phyloP scores from a whole-genome alignment of 64 coral and sea anemone genomes.

The Astreopora myriophthalma region DNA sequence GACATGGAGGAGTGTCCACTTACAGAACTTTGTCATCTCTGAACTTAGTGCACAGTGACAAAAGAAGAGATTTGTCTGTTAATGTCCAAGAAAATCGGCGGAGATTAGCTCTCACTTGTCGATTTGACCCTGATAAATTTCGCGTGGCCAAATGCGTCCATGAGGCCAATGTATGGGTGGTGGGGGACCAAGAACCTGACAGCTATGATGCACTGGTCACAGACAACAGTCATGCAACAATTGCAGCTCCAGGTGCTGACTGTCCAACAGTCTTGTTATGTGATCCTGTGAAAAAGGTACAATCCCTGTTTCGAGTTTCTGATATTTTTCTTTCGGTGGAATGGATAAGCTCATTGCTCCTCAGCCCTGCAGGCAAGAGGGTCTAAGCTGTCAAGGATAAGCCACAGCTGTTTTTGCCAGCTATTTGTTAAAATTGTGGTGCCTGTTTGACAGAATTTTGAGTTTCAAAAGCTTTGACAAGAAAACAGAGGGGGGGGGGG shows the following conservation, averaged over 20 bases:
- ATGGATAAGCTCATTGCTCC: too few species aligned
- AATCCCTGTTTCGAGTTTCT: not conserved
- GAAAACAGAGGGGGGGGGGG: too few species aligned
- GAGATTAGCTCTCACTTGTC: slow-evolving; percentile 62
- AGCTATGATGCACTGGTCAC: slow-evolving; percentile 91
- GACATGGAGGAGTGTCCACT: slow-evolving; percentile 83
- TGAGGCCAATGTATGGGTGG: slow-evolving; percentile 76
- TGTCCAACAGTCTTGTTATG: slow-evolving; percentile 79
- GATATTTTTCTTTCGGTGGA: not conserved
- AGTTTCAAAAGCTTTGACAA: too few species aligned
- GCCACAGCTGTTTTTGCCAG: too few species aligned
- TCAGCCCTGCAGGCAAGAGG: too few species aligned
- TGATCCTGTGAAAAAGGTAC: slow-evolving; percentile 90
- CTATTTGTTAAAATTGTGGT: too few species aligned
- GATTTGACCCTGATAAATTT: slow-evolving; percentile 61
- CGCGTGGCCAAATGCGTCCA: slow-evolving; percentile 65
- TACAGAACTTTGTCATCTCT: slow-evolving; percentile 75
- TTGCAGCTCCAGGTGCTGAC: slow-evolving; percentile 87
- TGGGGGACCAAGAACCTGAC: slow-evolving; percentile 77
- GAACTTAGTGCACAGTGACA: slow-evolving; percentile 78
- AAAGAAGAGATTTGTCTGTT: slow-evolving; percentile 65
- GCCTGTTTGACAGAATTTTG: too few species aligned
- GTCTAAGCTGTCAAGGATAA: too few species aligned
- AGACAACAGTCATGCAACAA: slow-evolving; percentile 43
- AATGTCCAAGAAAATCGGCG: slow-evolving; percentile 83